Base-by-base conservation (phyloP, 1,140 invertebrate species). In the Leptopilina boulardi region DNA sequence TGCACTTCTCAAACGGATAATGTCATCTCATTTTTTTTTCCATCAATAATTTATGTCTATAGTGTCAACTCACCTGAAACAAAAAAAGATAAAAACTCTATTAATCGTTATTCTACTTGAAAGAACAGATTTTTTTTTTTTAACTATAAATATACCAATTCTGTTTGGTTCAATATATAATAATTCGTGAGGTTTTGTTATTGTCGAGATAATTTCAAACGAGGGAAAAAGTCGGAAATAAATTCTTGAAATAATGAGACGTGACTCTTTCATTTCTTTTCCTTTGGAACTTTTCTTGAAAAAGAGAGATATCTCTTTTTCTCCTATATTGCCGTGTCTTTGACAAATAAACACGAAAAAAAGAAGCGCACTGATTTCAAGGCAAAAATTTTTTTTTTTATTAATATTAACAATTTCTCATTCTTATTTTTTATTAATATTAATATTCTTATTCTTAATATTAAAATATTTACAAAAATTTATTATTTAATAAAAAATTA, bases 11-110 rank as follows among this genome's bases (percentile, higher is more conserved):
- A 18, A 15, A 4, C 4, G n/a, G 47, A 51, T 51, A 44, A 44
- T 3, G n/a, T 51, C 13, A 51, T 30, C 13, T 66, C n/a, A n/a
- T 30, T 66, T 30, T 66, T 54, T n/a, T 54, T 54, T 54, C 5
- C 15, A 23, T 66, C 23, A n/a, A 30, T n/a, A 44, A 2, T 4
- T 38, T 1, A n/a, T 2, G 13, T 44, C 42, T 44, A n/a, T n/a
- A 34, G 34, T 44, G 77, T 54, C 75, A 66, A 84, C 83, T 84
- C 83, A 84, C 83, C 83, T 84, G 83, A 82, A 84, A 84, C 81
- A 82, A 79, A 84, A 84, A 84, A 84, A 84, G 83, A 84, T 84
- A 84, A 84, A 80, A 76, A 44, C 19, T 15, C 44, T 76, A 84
- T 84, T 84, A 84, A 84, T 84, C 78, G 83, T 82, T 59, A 59